Conservation (phyloP, 1,140 invertebrate genomes). For the Hypsibius dujardini region DNA sequence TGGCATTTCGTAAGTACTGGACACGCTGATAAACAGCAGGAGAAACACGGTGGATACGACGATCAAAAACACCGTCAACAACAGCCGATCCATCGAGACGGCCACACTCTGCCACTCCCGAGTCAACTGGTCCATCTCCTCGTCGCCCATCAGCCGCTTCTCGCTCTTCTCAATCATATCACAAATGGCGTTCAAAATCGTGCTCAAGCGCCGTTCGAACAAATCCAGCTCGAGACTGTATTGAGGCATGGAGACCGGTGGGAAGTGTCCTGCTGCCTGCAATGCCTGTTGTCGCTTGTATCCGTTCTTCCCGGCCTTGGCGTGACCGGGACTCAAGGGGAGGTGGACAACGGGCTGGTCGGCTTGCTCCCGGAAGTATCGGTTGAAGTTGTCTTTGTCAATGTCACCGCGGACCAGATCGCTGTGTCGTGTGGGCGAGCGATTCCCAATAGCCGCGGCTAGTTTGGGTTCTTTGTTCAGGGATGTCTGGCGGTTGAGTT, state of each 20-base stretch:
- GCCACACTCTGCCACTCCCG: background rate
- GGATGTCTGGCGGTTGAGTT: background rate
- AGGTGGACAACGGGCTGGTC: background rate
- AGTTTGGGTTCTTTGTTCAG: too few relatives aligned
- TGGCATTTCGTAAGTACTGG: too few relatives aligned
- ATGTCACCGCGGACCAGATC: background rate
- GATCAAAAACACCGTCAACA: background rate
- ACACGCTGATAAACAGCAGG: too few relatives aligned
- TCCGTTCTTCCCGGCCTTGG: background rate
- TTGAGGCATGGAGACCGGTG: background rate
- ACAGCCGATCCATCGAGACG: background rate
- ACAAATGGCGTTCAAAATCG: background rate
- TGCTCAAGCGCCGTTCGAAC: background rate
- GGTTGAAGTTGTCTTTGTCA: background rate
- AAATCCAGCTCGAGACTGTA: background rate
- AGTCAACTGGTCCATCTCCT: background rate
- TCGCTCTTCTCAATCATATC: slow-evolving; percentile 16
- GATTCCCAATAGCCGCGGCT: background rate
- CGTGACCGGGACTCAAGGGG: background rate
- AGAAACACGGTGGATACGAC: background rate
- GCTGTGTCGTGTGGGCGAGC: background rate
- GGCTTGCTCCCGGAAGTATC: background rate
- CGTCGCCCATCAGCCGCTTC: background rate
- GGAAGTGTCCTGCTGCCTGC: too few relatives aligned
- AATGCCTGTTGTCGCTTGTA: background rate